Conservation (phyloP, 2,113 vertebrate genomes). For the Dipodomys merriami region DNA sequence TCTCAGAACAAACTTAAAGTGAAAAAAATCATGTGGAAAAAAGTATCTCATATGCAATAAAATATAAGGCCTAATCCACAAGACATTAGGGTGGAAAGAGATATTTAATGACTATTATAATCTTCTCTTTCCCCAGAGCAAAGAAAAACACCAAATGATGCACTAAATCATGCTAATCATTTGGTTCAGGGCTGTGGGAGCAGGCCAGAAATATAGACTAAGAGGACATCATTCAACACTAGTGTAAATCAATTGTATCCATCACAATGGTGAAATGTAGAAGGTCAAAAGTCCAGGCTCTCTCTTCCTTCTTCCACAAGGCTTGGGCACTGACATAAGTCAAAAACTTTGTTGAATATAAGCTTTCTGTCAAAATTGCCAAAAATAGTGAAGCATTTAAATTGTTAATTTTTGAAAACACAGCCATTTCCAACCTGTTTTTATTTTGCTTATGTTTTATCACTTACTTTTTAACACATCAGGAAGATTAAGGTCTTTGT, state of each 20-base stretch:
- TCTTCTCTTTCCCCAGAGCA: background rate
- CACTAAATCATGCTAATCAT: background rate
- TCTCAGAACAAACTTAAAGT: background rate
- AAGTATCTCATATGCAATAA: background rate
- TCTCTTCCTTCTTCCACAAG: background rate
- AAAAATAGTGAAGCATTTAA: background rate
- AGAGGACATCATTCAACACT: no score
- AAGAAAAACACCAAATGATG: background rate
- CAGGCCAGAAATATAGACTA: background rate
- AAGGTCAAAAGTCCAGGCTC: background rate
- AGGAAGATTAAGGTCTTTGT: constrained; percentile 73
- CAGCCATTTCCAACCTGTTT: constrained; percentile 64
- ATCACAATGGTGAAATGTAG: background rate
- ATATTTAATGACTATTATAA: background rate
- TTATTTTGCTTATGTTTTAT: constrained; percentile 61
- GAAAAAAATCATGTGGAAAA: background rate
- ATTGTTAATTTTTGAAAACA: constrained; percentile 57
- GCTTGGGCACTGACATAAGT: background rate
- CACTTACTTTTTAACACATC: constrained; percentile 55
- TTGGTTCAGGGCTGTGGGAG: background rate
- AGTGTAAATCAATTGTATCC: background rate
- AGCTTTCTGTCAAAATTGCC: background rate
- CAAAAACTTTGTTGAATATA: background rate
- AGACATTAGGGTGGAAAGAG: background rate
- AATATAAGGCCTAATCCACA: background rate